A percentile compares a stretch with the other conserved stretches of the same genome.
Evolutionary conservation across 1,140 invertebrate species (phyloP).

Genomic region (Zaprionus lachaisei): DNA sequence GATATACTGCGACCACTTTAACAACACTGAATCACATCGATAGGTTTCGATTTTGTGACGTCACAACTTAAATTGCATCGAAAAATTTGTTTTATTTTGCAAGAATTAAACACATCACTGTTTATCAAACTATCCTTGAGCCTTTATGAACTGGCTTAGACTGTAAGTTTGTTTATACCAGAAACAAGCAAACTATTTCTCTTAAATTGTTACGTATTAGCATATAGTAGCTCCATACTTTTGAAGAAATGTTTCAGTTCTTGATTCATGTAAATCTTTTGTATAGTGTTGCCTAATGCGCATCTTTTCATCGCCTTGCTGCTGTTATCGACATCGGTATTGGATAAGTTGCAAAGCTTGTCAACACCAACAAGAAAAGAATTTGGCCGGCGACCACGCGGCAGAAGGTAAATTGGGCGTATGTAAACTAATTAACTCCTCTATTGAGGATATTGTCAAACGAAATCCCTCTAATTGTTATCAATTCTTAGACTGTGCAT

Average conservation of each 20-base stretch:
- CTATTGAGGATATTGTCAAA: background rate
- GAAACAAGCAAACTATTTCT: background rate
- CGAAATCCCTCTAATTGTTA: background rate
- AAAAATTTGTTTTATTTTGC: background rate
- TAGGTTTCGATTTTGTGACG: background rate
- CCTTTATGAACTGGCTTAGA: too few relatives aligned
- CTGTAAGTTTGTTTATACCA: too few relatives aligned
- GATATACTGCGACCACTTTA: background rate
- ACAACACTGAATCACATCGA: background rate
- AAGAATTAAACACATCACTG: too few relatives aligned
- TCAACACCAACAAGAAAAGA: conserved; percentile 20
- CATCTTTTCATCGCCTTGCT: background rate
- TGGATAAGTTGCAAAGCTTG: background rate
- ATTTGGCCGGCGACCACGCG: conserved; percentile 41
- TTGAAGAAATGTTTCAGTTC: background rate
- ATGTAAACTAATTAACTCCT: background rate
- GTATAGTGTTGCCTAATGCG: background rate
- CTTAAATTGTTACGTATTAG: background rate
- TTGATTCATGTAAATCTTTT: background rate
- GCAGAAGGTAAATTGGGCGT: conserved; percentile 7
- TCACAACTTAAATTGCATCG: background rate
- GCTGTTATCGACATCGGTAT: conserved; percentile 11
- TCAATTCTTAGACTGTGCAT: conserved; percentile 18
- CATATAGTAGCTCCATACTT: background rate
- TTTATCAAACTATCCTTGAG: too few relatives aligned